Evolutionary conservation across 2,797 vertebrate species (phyloP), one percentile per base, ranked within the genome.

Genomic region (Onychomys arenicola): DNA sequence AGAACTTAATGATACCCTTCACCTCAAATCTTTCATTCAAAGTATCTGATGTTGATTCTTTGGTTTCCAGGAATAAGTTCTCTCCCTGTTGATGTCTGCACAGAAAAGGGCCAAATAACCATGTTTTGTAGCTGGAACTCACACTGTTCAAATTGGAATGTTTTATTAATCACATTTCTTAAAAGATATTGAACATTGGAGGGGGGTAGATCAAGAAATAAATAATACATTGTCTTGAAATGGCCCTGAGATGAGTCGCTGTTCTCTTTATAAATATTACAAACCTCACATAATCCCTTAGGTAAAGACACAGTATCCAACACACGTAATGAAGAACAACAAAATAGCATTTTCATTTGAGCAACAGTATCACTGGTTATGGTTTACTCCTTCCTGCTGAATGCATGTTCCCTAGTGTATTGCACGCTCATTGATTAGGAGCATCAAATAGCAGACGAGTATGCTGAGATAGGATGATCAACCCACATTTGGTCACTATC

Each of bases 191-290:
- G 98, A 98, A 98, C 97, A 98, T 97, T 94, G 98, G 95, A 98
- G 97, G 97, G 97, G 88, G 95, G 98, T 96, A 98, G 97, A 98
- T 97, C 98, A 98, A 96, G 96, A 97, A 98, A 98, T 98, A 98
- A 99, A 99, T 98, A 98, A 98, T 98, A 98, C 98, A 98, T 98
- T 94, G 73, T 96, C 97, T 96, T 98, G 98, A 98, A 99, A 98
- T 98, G 98, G 98, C 97, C 98, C 97, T 98, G 97, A 98, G 98
- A 98, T 98, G 98, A 98, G 98, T 98, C 97, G 95, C 78, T 98
- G 96, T 98, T 98, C 97, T 61, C 97, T 98, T 98, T 98, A 99
- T 99, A 98, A 98, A 98, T 98, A 98, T 98, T 98, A 98, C 97
- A 99, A 98, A 95, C 75, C 98, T 98, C 97, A 96, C 97, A 98